phyloP scores from a whole-genome alignment of 2,797 vertebrate species.

The Thripadectes ignobilis region DNA sequence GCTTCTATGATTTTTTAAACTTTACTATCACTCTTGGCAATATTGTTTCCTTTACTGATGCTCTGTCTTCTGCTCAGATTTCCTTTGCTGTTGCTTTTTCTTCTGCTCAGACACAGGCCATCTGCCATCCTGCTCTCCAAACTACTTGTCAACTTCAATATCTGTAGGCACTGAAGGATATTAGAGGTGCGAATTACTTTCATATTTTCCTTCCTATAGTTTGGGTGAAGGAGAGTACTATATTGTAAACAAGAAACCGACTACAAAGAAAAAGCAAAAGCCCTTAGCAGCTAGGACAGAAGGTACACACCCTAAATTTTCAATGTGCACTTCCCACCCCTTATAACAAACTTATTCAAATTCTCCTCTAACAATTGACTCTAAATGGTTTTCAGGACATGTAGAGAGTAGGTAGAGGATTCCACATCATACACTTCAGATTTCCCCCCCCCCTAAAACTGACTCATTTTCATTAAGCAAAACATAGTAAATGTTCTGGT shows the following conservation, averaged over 20 bases:
- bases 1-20: neutral
- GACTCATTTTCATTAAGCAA: neutral
- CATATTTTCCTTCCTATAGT: neutral
- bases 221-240: neutral
- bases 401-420: neutral
- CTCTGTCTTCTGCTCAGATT: neutral
- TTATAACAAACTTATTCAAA: neutral
- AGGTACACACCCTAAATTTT: neutral
- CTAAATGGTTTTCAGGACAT: neutral
- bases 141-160: neutral
- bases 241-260: neutral
- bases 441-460: neutral
- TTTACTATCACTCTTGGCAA: neutral
- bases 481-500: neutral
- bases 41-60: neutral
- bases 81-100: neutral
- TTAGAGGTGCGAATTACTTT: neutral
- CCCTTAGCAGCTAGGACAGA: neutral
- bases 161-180: neutral
- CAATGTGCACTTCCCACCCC: neutral
- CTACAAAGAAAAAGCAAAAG: neutral
- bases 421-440: neutral
- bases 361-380: neutral
- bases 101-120: neutral
- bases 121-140: slow-evolving; percentile 18